phyloP scores from a whole-genome alignment of 92 coral and sea anemone species.

The Umimayanthus chanpuru region DNA sequence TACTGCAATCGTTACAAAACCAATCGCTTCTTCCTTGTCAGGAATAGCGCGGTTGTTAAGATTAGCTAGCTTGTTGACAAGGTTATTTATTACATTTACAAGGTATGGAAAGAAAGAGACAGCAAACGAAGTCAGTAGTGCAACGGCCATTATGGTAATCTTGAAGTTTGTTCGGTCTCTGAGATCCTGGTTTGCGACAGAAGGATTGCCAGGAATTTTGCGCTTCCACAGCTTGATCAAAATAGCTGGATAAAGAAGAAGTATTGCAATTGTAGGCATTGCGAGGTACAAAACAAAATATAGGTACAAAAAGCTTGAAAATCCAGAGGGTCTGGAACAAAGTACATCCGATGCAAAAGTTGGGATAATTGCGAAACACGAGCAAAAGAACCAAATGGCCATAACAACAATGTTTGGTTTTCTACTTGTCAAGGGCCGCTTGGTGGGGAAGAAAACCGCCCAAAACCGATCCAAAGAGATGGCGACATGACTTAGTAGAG shows the following conservation, averaged over 20 bases:
- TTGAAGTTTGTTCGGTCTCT: conserved; percentile 10
- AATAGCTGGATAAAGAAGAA: conserved; percentile 8
- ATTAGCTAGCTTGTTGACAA: too few relatives aligned
- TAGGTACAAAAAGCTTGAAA: neutral
- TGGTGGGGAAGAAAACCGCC: neutral
- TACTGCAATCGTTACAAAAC: too few relatives aligned
- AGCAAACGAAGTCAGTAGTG: neutral
- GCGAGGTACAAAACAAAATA: neutral
- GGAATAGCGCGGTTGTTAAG: too few relatives aligned
- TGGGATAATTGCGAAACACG: neutral
- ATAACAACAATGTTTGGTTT: neutral
- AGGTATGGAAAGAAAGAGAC: neutral
- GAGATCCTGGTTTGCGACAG: neutral
- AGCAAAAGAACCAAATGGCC: neutral
- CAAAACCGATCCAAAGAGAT: neutral
- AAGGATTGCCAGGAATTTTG: neutral
- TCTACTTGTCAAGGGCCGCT: neutral
- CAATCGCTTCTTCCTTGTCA: too few relatives aligned
- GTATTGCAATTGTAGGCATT: neutral
- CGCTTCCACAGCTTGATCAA: neutral
- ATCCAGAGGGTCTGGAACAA: neutral
- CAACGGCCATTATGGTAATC: neutral
- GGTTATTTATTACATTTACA: neutral
- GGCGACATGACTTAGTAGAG: neutral
- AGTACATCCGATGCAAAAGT: neutral